Conservation (phyloP, 2,888 invertebrate genomes). For the Parnassius mnemosyne region DNA sequence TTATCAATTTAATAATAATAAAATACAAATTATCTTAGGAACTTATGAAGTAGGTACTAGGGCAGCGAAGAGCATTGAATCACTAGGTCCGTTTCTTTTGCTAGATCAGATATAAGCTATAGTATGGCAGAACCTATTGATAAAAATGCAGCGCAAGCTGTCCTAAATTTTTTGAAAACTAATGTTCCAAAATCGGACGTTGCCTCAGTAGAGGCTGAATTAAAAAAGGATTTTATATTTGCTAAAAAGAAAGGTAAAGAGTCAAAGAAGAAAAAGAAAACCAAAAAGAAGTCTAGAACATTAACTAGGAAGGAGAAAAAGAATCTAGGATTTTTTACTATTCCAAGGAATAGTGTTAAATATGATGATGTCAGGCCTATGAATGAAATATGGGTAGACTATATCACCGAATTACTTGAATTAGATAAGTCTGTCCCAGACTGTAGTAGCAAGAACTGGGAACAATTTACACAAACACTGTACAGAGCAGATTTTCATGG, state of each 20-base stretch:
- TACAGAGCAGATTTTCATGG: slow-evolving; percentile 87
- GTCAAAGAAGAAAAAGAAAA: slow-evolving; percentile 55
- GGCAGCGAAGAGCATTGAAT: too few species aligned
- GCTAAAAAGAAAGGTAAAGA: slow-evolving; percentile 65
- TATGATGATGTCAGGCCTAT: slow-evolving; percentile 83
- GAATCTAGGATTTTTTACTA: slow-evolving; percentile 81
- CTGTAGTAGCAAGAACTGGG: slow-evolving; percentile 71
- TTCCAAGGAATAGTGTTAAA: slow-evolving; percentile 81
- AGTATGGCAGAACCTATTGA: slow-evolving; percentile 22
- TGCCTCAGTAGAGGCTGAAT: slow-evolving; percentile 54
- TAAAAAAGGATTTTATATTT: slow-evolving; percentile 66
- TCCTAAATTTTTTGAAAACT: slow-evolving; percentile 61
- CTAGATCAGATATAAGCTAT: too few species aligned
- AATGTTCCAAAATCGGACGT: slow-evolving; percentile 55
- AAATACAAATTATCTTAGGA: too few species aligned
- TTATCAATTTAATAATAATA: too few species aligned
- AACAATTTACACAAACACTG: slow-evolving; percentile 73
- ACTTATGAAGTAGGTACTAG: too few species aligned
- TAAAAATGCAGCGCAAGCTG: slow-evolving; percentile 36
- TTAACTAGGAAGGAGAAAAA: slow-evolving; percentile 82
- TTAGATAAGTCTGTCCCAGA: slow-evolving; percentile 57
- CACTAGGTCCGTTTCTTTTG: too few species aligned
- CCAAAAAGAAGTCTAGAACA: slow-evolving; percentile 66
- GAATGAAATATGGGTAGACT: slow-evolving; percentile 85
- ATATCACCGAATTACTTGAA: slow-evolving; percentile 84